Base-by-base conservation (phyloP, 92 coral and sea anemone species). In the Parazoanthus swiftii region DNA sequence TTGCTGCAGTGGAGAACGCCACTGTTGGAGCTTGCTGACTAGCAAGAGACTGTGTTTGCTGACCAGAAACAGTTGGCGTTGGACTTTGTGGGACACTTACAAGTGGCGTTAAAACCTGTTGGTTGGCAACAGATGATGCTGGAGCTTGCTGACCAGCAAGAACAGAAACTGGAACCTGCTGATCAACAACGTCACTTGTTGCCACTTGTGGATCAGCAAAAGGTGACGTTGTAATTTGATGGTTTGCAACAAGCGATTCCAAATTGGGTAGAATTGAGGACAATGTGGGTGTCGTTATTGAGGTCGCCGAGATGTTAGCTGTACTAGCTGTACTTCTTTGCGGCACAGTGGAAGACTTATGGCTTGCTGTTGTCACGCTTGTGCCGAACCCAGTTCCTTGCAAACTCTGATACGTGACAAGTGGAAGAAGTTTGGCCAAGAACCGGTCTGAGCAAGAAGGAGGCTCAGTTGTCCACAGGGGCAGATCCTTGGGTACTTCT, bases 341-440 rank as follows among this genome's bases (percentile, higher is more conserved):
- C 16, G 43, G 38, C 51, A 16, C 63, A 42, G 77, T 35, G 42
- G 48, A 13, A 38, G 59, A 16, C n/a, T 82, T 66, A 8, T n/a
- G 39, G 58, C 37, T 33, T 44, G 66, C 3, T 23, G 72, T 33
- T 11, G 78, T 26, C 25, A 37, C 25, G 66, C 77, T 84, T 9
- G 79, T 13, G 46, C 6, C 21, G 5, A 74, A 35, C 70, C 54
- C 87, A 70, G 66, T 29, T 10, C 87, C 79, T 25, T 84, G 78
- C 77, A 84, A 71, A 51, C 87, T 84, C 39, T 71, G 77, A 36
- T 84, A 48, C 11, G 87, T 84, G 54, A 84, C 87, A 71, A 84
- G 77, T 29, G 87, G 87, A 8, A 84, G 78, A 72, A 84, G 79
- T 36, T 72, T 71, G n/a, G 87, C 68, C 39, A 84, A 66, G 20